Evolutionary conservation across 2,113 vertebrate genomes (phyloP), one percentile per base, ranked within the genome.

Genomic region (Motacilla alba): DNA sequence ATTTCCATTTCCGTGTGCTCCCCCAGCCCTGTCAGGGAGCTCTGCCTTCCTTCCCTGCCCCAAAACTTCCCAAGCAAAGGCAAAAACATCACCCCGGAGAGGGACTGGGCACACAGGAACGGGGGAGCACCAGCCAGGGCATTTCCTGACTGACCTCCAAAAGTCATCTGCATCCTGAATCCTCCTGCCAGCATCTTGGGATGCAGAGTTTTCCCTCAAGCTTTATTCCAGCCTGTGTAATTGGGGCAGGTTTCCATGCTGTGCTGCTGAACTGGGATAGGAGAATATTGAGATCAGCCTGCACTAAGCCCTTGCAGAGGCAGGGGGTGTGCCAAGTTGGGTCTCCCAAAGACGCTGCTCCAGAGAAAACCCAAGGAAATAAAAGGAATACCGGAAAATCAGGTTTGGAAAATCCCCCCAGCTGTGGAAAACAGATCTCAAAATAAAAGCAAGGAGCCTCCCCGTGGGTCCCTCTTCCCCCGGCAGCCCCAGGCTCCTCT

Each of bases 191-290:
- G 85, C 64, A 90, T 9, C 87, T 62, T 12, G 44, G 77, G 56
- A 77, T 81, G 87, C 60, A 18, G 70, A 93, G 72, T 74, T 84
- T 91, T 59, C 90, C 89, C 91, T 94, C n/a, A 4, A 84, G 91
- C 89, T 78, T 68, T 24, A 1, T 91, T 87, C 69, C 89, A 89
- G 66, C 52, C 43, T 2, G 50, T 53, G 90, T 82, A 92, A 97
- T 10, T 86, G 89, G 93, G 91, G 21, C 93, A 93, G 86, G 56
- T 77, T 94, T 41, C 76, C 86, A 87, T 1, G 43, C 85, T 92
- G 82, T 70, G 90, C 85, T 1, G 2, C 33, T 35, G 37, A 75
- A 56, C 4, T 21, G 28, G 33, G 70, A 68, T 63, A 95, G 64
- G 64, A 28, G 70, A 91, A 81, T 16, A 53, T 2, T 0, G 2